phyloP scores from a whole-genome alignment of 2,113 vertebrate genomes.

The Paedocypris sp. region DNA sequence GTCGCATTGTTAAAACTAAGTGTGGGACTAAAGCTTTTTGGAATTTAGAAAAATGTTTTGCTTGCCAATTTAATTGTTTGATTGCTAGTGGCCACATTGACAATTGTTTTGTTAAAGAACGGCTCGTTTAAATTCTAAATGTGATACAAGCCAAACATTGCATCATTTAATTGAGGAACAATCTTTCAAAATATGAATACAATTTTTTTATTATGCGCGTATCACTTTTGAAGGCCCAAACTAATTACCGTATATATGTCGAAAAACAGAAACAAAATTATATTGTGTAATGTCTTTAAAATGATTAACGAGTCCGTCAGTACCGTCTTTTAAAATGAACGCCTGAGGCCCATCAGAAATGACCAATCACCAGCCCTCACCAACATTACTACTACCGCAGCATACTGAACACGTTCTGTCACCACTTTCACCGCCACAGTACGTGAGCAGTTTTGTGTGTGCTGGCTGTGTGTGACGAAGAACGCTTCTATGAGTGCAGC shows the following conservation, averaged over 20 bases:
- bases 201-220: too few species aligned
- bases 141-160: too few species aligned
- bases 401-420: neutral
- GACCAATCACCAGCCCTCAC: neutral
- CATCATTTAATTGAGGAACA: too few species aligned
- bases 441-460: neutral
- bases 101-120: too few species aligned
- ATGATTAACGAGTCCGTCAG: neutral
- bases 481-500: slow-evolving; percentile 40
- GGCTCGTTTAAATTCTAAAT: too few species aligned
- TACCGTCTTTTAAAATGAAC: neutral
- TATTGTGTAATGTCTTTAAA: neutral
- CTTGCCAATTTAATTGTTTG: too few species aligned
- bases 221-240: too few species aligned
- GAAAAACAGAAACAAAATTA: neutral
- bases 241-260: neutral
- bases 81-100: too few species aligned
- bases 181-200: too few species aligned
- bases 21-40: too few species aligned
- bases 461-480: neutral
- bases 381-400: neutral
- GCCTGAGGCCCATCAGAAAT: slow-evolving; percentile 1
- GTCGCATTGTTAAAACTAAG: too few species aligned
- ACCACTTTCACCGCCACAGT: neutral
- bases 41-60: too few species aligned